Evolutionary conservation across 1,140 invertebrate species (phyloP).

Genomic region (Capitella teleta): DNA sequence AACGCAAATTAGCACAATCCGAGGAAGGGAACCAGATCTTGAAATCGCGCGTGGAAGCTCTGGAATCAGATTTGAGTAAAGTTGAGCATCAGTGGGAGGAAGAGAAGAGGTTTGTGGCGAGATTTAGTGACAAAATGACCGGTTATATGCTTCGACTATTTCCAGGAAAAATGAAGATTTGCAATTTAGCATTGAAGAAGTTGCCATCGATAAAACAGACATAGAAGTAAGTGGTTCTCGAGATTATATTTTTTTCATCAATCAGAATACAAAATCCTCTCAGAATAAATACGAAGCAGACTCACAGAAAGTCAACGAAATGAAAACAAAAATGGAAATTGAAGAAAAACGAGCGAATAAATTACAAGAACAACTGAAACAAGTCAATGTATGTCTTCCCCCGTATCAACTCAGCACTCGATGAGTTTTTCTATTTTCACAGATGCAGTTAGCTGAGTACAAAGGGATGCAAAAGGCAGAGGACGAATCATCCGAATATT

Average conservation of each 20-base stretch:
- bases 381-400: no score
- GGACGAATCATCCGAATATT: slow-evolving; percentile 19
- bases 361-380: no score
- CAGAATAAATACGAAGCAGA: no score
- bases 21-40: no score
- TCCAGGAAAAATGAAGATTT: slow-evolving; percentile 75
- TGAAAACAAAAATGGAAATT: no score
- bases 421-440: no score
- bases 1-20: background rate
- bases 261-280: no score
- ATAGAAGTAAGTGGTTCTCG: slow-evolving; percentile 12
- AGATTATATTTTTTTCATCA: slow-evolving; percentile 1
- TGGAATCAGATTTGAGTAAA: background rate
- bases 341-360: no score
- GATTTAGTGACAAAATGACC: slow-evolving; percentile 4
- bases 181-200: slow-evolving; percentile 82
- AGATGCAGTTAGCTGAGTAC: background rate
- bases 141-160: slow-evolving; percentile 2
- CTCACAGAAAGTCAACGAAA: no score
- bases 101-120: background rate
- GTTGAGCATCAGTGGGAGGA: background rate
- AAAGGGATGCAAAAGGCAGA: slow-evolving; percentile 7
- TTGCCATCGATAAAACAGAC: slow-evolving; percentile 58
- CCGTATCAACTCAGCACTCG: no score
- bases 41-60: no score